Evolutionary conservation across 2,113 vertebrate genomes (phyloP), one percentile per base, ranked within the genome.

Genomic region (Spheniscus mendiculus): DNA sequence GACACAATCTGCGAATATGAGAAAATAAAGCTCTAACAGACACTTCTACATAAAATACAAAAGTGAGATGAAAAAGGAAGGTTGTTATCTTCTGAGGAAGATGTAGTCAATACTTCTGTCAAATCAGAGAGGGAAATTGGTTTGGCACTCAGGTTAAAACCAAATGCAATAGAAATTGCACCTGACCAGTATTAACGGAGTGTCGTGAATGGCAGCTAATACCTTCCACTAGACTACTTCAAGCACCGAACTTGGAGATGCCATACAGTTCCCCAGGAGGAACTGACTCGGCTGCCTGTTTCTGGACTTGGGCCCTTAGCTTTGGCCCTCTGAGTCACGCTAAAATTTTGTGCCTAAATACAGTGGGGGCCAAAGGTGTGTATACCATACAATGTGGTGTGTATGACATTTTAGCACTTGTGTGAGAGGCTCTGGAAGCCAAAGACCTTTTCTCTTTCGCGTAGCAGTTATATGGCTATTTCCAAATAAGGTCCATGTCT

Each of bases 121-220:
- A 73, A 62, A 89, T 69, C 40, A 49, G 19, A 25, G 44, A 69
- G 9, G 32, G 52, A 85, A 56, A 44, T 6, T 82, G 59, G 21
- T 52, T 92, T 87, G 38, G 32, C 23, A 44, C 30, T 74, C 15
- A 14, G 45, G 25, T 61, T 86, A 69, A 72, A 84, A 30, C 42
- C 55, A 84, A 83, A 55, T 9, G 15, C 59, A 58, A 34, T 0
- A 81, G 26, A 70, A 90, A 86, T 30, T 58, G 53, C 44, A 56
- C 19, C 62, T 49, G 34, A 44, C 5, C 49, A 26, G 44, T 2
- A 1, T 34, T 72, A 73, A 18, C 0, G 0, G 19, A 81, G 49
- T 49, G 34, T 59, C 1, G 0, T 5, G 26, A 83, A 47, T 12
- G 12, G 44, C 6, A 67, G 56, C 56, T 59, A 59, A 34, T 27